Percentiles rank a stretch among this genome's conserved stretches.
These are phyloP conservation scores for Drosophila affinis DNA, from an alignment of 2,888 invertebrate genomes.

Conservation along the genomic window DNA sequence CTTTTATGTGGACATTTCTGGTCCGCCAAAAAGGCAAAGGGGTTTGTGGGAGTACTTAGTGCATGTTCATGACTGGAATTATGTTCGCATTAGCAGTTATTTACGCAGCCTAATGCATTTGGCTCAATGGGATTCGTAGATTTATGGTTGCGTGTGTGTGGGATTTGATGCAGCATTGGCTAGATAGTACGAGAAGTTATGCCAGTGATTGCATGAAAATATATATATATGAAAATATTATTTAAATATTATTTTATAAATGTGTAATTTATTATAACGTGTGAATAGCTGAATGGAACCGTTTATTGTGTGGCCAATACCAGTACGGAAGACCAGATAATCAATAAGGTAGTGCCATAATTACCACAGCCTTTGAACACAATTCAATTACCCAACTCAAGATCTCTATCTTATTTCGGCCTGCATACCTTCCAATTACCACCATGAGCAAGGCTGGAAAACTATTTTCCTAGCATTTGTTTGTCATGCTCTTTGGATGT, in stretches of 20 bases:
- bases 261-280: too few relatives aligned
- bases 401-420: background rate
- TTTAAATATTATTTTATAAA: background rate
- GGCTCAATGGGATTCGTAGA: background rate
- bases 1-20: conserved; percentile 29
- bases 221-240: too few relatives aligned
- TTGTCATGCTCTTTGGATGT: background rate
- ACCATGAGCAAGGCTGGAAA: background rate
- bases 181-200: background rate
- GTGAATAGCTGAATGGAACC: too few relatives aligned
- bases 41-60: conserved; percentile 1
- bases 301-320: background rate
- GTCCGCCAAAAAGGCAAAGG: conserved; percentile 3
- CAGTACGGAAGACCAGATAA: background rate
- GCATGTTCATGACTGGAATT: conserved; percentile 32
- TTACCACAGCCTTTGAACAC: background rate
- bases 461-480: background rate
- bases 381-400: background rate
- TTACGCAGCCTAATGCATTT: conserved; percentile 51
- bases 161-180: too few relatives aligned
- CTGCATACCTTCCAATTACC: background rate
- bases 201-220: background rate
- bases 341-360: background rate
- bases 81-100: conserved; percentile 46
- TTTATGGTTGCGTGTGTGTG: too few relatives aligned